Base-by-base conservation (phyloP, 2,888 invertebrate species). In the Andrena praecox region DNA sequence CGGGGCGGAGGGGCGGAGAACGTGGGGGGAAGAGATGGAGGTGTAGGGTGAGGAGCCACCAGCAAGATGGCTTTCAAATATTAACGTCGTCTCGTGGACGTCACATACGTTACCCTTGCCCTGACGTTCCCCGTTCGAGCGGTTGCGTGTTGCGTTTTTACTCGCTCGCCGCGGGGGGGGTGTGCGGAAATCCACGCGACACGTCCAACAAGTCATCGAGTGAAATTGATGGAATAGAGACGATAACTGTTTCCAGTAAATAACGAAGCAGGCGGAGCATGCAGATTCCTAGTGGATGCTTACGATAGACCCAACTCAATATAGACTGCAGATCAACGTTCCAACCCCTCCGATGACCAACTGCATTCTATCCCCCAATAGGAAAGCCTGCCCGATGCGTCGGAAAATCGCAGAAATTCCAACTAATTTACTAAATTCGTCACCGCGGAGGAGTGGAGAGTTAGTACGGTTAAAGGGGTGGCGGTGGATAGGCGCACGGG, bases 21-120 rank as follows among this genome's bases (percentile, higher is more conserved):
- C 68, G 62, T n/a, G 24, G 56, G 75, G 72, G 77, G 75, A 69
- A 71, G 77, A 73, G 85, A 75, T 66, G 81, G 81, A 66, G 83
- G 70, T 48, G 74, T 77, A 82, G 86, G 85, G 84, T 75, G 86
- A 83, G 85, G 81, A 85, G 85, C 74, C 84, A 84, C 80, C 86
- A 74, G 82, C 88, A 87, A 87, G 86, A 85, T 87, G 85, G 88
- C 84, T 89, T 89, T 93, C 87, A 92, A 93, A 92, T 93, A 93
- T 92, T 93, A 92, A 93, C 86, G 89, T 85, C 87, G 90, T 92
- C 91, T 92, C 91, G 86, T 88, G 87, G 84, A 90, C 89, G 90
- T 91, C 92, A 89, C 90, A 88, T 87, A 89, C 91, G 89, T 90
- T 89, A 87, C 87, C 87, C 89, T 89, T 85, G 87, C 83, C 77